Evolutionary conservation across 2,888 invertebrate species (phyloP).

Genomic region (Epistrophella euchroma): DNA sequence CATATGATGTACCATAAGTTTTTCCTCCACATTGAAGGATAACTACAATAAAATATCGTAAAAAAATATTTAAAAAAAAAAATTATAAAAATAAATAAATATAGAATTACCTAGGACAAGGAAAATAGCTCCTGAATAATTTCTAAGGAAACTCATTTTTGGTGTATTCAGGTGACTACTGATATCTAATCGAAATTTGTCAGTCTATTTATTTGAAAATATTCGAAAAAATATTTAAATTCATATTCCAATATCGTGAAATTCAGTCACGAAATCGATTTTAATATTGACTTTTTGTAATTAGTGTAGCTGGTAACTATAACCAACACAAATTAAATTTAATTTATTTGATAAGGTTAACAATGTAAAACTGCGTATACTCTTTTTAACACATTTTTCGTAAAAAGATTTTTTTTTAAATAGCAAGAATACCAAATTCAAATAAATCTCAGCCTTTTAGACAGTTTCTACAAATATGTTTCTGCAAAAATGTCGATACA

Average conservation of each 20-base stretch:
- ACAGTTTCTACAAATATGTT: no score
- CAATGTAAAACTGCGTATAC: neutral
- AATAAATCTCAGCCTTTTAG: no score
- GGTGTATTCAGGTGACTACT: neutral
- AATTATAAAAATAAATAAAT: no score
- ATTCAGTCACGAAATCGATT: neutral
- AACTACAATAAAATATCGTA: no score
- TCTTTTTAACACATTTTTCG: no score
- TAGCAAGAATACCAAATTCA: no score
- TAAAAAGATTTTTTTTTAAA: no score
- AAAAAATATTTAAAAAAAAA: neutral
- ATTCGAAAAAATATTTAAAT: neutral
- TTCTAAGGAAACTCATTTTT: neutral
- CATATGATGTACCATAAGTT: no score
- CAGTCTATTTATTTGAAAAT: conserved; percentile 5
- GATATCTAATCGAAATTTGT: neutral
- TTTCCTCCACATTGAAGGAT: no score
- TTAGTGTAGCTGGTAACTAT: neutral
- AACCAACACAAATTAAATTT: neutral
- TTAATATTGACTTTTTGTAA: neutral
- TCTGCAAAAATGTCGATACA: no score
- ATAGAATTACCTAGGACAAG: neutral
- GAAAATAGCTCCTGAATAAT: neutral
- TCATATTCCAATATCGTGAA: neutral
- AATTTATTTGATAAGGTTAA: neutral